Evolutionary conservation across 2,888 invertebrate genomes (phyloP), one percentile per base, ranked within the genome.

Genomic region (Chrysolina oricalcia): DNA sequence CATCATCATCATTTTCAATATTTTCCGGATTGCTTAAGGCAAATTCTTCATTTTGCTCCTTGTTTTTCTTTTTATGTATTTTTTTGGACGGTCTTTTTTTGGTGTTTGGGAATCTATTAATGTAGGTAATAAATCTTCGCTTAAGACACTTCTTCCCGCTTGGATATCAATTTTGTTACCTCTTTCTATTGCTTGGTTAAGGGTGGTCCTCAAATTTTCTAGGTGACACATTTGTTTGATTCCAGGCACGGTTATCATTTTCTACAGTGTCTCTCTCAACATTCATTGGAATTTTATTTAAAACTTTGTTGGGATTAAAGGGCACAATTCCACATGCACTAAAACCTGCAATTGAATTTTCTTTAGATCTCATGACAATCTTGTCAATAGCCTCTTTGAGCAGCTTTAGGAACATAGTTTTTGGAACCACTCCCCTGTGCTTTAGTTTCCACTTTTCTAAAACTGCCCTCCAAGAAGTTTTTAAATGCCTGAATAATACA

Each of bases 341-440:
- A 66, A 72, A 72, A 27, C 59, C 72, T 67, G 72, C 66, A 15
- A 56, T 66, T 4, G 59, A 40, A 59, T 72, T 72, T 67, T 53
- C 43, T 46, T 4, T 23, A 23, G 66, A 72, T 59, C 62, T 53
- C 11, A 72, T 13, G 15, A 65, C 67, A 59, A 72, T 46, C 3
- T 65, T 59, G 40, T 59, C 62, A 43, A 59, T 72, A 15, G 72
- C 35, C 19, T 72, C 23, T 15, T 72, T 72, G 15, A 72, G 17
- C 17, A n/a, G n/a, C 48, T 17, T 15, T n/a, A n/a, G 2, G n/a
- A 48, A 48, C n/a, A n/a, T 2, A 0, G n/a, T 17, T 63, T 35
- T 0, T 10, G 40, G 40, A 27, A 63, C 10, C 5, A n/a, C 48
- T 35, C 17, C 63, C 35, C 40, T 0, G 35, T 35, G 0, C 2